Base-by-base conservation (phyloP, 2,797 vertebrate species). In the Lagocephalus sceleratus region DNA sequence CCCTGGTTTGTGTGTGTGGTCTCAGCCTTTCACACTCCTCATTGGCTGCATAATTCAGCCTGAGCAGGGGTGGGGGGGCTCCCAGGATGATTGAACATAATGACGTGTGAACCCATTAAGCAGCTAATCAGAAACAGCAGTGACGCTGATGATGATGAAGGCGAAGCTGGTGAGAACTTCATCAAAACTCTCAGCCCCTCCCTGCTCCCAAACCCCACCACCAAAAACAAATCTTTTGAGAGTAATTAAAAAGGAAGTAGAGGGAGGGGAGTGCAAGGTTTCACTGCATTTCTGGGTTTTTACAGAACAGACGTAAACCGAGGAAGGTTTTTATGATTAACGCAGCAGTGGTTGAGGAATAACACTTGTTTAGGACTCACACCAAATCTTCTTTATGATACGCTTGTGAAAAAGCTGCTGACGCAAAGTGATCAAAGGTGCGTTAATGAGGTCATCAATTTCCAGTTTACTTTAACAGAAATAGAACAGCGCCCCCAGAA, bases 21-120 rank as follows among this genome's bases (percentile, higher is more conserved):
- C 21, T 20, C 14, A 47, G 43, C 15, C 14, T 15, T 40, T 57
- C 0, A 0, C 43, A 38, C 44, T 44, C 46, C 23, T 46, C 57
- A 48, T 44, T 15, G 54, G 59, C 63, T 51, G 51, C 64, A 63
- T 74, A 70, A 75, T 68, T 67, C 68, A 75, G 47, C 57, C 32
- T 3, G 19, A 55, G 63, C 51, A 35, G 56, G 40, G 50, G 32
- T 5, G 12, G 32, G 32, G 32, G 32, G 9, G 32, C 32, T 35
- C 32, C 32, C 32, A 35, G 32, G 32, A 49, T 76, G 80, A 81
- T 83, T 78, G 82, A 79, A 79, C 77, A 81, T 85, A 87, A 87
- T 81, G 85, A 73, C 72, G 70, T 78, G 82, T 83, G 82, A 83
- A 76, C 55, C 60, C 73, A 81, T 84, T 84, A 84, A 65, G 70